These are phyloP conservation scores for Catocala sponsa DNA, from an alignment of 2,888 invertebrate genomes.

Conservation along the genomic window DNA sequence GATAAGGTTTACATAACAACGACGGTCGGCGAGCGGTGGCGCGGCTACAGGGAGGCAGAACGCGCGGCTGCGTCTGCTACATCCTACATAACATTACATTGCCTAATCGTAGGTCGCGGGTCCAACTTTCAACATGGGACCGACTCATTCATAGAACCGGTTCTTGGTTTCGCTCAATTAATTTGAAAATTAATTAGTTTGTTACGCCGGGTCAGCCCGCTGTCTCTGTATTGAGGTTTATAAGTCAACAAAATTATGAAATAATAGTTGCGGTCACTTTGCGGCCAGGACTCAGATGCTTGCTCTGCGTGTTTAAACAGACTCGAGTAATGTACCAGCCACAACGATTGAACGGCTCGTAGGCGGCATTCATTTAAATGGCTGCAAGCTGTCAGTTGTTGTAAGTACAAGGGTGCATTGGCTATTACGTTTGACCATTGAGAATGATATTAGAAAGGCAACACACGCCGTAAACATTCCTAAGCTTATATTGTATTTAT, in stretches of 20 bases:
- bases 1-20: slow-evolving; percentile 45
- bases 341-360: slow-evolving; percentile 30
- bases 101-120: slow-evolving; percentile 79
- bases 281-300: slow-evolving; percentile 2
- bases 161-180: slow-evolving; percentile 77
- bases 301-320: neutral
- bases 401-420: slow-evolving; percentile 56
- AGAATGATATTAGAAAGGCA: slow-evolving; percentile 75
- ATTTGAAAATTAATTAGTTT: slow-evolving; percentile 81
- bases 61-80: slow-evolving; percentile 48
- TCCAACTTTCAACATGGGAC: slow-evolving; percentile 78
- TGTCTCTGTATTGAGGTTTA: slow-evolving; percentile 68
- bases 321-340: neutral
- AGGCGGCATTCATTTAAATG: slow-evolving; percentile 41
- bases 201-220: slow-evolving; percentile 68
- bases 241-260: slow-evolving; percentile 71
- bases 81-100: slow-evolving; percentile 76
- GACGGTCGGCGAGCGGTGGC: slow-evolving; percentile 12
- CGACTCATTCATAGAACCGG: slow-evolving; percentile 74
- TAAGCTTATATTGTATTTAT: slow-evolving; percentile 50
- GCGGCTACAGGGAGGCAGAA: slow-evolving; percentile 27
- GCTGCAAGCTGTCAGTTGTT: slow-evolving; percentile 41
- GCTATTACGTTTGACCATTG: slow-evolving; percentile 56
- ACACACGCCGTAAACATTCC: slow-evolving; percentile 60
- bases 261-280: slow-evolving; percentile 45